phyloP scores from a whole-genome alignment of 2,888 invertebrate species.

The Nymphalis urticae region DNA sequence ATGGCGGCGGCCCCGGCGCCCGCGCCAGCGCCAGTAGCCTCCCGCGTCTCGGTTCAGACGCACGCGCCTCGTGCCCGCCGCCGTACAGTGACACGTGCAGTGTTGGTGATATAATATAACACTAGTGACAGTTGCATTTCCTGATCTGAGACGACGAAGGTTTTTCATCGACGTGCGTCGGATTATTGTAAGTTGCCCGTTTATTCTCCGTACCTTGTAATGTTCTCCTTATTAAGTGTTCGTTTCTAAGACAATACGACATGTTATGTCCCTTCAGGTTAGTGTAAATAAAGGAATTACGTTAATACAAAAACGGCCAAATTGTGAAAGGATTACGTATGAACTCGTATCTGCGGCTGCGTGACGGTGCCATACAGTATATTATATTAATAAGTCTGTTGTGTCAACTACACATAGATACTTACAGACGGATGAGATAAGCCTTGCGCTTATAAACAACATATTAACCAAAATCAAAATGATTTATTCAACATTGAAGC shows the following conservation, averaged over 20 bases:
- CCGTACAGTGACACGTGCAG: constrained; percentile 26
- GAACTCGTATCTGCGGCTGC: too few species aligned
- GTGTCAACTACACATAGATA: too few species aligned
- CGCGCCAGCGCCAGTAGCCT: constrained; percentile 41
- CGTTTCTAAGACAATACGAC: not conserved
- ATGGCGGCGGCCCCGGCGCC: constrained; percentile 37
- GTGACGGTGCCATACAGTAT: too few species aligned
- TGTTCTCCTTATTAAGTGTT: not conserved
- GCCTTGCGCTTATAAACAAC: too few species aligned
- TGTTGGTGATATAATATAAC: constrained; percentile 33
- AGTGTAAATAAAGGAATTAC: too few species aligned
- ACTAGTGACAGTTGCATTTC: constrained; percentile 36
- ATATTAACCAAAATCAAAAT: too few species aligned
- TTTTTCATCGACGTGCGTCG: not conserved
- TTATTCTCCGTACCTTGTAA: not conserved
- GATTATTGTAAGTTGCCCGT: not conserved
- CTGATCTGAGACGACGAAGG: not conserved
- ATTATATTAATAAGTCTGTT: too few species aligned
- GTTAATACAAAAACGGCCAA: too few species aligned
- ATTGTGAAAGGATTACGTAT: too few species aligned
- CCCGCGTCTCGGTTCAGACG: constrained; percentile 43
- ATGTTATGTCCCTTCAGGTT: too few species aligned
- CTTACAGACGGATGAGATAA: too few species aligned
- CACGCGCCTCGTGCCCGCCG: constrained; percentile 21
- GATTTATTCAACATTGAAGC: too few species aligned